phyloP scores from a whole-genome alignment of 2,888 invertebrate species.

The Carpatolechia fugitivella region DNA sequence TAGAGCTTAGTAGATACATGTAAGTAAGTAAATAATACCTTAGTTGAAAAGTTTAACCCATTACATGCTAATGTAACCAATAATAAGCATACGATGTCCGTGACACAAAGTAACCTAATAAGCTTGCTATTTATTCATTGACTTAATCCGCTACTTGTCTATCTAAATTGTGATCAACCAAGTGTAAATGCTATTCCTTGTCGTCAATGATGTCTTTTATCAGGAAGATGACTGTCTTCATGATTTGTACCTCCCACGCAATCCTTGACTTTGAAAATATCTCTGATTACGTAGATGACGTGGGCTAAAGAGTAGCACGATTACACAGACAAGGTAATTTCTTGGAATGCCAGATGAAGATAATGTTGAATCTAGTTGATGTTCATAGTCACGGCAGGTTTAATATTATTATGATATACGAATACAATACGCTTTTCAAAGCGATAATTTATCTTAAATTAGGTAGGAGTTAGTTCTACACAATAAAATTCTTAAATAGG shows the following conservation, averaged over 20 bases:
- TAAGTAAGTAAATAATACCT: background rate
- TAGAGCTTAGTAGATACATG: background rate
- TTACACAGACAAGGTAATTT: background rate
- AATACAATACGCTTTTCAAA: no score
- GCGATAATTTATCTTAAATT: no score
- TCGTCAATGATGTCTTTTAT: background rate
- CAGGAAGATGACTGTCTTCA: slow-evolving; percentile 8
- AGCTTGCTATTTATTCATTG: no score
- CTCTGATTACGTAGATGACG: background rate
- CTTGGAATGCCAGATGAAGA: no score
- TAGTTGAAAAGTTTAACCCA: no score
- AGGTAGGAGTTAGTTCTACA: no score
- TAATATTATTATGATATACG: slow-evolving; percentile 27
- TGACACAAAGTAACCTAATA: no score
- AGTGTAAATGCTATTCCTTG: background rate
- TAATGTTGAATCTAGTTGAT: background rate
- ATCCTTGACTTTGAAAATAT: slow-evolving; percentile 1
- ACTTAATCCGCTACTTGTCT: background rate
- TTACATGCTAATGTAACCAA: background rate
- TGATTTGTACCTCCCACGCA: slow-evolving; percentile 6
- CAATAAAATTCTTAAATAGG: no score
- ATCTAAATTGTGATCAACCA: slow-evolving; percentile 2
- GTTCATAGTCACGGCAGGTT: background rate
- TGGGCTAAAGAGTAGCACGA: background rate
- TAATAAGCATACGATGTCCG: background rate